Base-by-base conservation (phyloP, 1,140 invertebrate species). In the roundworm (Caenorhabditis elegans) region DNA sequence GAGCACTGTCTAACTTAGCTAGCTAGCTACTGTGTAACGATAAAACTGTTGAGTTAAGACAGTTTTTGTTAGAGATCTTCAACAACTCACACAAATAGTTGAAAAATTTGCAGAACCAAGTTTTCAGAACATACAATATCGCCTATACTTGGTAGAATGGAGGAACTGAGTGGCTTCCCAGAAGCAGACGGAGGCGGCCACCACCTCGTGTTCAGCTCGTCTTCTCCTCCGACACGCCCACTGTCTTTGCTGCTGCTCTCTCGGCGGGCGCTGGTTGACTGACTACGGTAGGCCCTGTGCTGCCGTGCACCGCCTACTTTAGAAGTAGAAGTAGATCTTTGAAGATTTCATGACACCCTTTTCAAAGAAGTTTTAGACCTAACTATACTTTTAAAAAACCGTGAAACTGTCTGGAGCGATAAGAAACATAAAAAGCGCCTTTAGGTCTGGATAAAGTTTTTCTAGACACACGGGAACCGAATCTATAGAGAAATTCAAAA, bases 131-230 rank as follows among this genome's bases (percentile, higher is more conserved):
- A n/a, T 34, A 6, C 1, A n/a, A 34, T 39, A 43, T 34, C 13
- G 11, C 4, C 8, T 19, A 10, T 13, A 10, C 36, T n/a, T 39
- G n/a, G 60, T 39, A 39, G 34, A 34, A 70, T 70, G 34, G 34
- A 39, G 43, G n/a, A 13, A 39, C 31, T 70, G 60, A 39, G 60
- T 70, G 60, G 60, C 60, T 70, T 60, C 60, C 60, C 60, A 70
- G 60, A 70, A 70, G 60, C 60, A 70, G 60, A 34, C 60, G 60
- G 60, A 70, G 60, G 60, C 60, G 60, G 60, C 60, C 60, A 70
- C 60, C 60, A 55, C 34, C 26, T 24, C 46, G 75, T 77, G 43
- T 51, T 77, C 75, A 48, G 75, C 75, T 77, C 75, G 75, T 47
- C 75, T 43, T 77, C 46, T 48, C 8, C 75, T 28, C 24, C 28